Evolutionary conservation across 2,113 vertebrate genomes (phyloP).

Genomic region (Oxygymnocypris stewartii): DNA sequence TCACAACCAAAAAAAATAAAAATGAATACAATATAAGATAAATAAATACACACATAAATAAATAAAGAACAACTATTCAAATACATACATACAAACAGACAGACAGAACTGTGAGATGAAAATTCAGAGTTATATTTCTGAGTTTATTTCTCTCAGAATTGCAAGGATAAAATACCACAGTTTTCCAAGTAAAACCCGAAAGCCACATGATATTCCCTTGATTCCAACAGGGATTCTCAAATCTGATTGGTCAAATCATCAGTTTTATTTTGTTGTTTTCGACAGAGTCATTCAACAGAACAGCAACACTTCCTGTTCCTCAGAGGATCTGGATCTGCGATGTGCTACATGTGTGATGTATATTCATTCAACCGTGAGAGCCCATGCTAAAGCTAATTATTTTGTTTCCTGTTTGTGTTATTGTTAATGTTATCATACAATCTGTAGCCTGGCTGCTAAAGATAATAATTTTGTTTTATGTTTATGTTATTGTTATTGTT

Average conservation of each 20-base stretch:
- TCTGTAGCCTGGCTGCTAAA: conserved; percentile 29
- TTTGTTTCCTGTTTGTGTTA: conserved; percentile 37
- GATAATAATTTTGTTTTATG: conserved; percentile 16
- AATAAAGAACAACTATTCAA: no score
- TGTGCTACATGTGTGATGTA: background rate
- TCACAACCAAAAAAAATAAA: no score
- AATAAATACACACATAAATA: no score
- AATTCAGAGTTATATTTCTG: no score
- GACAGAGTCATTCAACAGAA: conserved; percentile 3
- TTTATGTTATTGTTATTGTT: conserved; percentile 47
- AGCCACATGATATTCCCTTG: background rate
- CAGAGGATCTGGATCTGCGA: conserved; percentile 21
- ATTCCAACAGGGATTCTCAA: background rate
- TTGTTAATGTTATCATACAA: conserved; percentile 27
- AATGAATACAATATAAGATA: no score
- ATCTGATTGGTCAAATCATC: background rate
- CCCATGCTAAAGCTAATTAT: background rate
- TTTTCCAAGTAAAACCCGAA: background rate
- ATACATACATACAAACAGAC: no score
- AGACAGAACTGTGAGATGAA: no score
- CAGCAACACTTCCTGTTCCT: background rate
- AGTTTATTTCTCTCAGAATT: no score
- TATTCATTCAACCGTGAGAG: conserved; percentile 7
- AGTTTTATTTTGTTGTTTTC: background rate
- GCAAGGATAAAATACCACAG: background rate